phyloP scores from a whole-genome alignment of 2,113 vertebrate species.

The Zootoca vivipara region DNA sequence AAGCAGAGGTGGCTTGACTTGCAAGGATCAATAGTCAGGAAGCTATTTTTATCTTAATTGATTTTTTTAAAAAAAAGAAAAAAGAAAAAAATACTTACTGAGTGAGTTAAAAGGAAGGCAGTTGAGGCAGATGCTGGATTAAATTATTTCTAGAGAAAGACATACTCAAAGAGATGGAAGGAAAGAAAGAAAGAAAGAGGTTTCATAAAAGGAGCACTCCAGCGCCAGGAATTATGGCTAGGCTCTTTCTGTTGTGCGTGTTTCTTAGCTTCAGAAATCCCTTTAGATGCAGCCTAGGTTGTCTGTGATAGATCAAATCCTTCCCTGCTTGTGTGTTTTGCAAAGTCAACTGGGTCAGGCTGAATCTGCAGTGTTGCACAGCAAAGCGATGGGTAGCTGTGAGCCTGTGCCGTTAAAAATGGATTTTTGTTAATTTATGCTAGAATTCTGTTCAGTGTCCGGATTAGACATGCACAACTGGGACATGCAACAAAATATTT shows the following conservation, averaged over 20 bases:
- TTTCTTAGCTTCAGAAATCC: neutral
- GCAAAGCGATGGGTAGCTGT: neutral
- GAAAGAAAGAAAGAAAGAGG: constrained; percentile 7
- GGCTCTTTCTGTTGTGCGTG: neutral
- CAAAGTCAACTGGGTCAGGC: neutral
- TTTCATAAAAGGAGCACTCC: neutral
- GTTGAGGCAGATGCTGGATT: constrained; percentile 20
- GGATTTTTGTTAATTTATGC: neutral
- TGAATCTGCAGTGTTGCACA: neutral
- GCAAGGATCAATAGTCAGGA: constrained; percentile 23
- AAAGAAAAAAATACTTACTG: neutral
- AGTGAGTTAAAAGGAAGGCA: constrained; percentile 24
- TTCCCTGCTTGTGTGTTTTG: neutral
- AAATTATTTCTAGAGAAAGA: constrained; percentile 20
- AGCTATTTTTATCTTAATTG: constrained; percentile 33
- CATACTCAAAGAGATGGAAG: neutral
- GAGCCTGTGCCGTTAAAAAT: neutral
- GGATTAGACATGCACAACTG: neutral
- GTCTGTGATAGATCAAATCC: neutral
- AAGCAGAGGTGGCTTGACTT: constrained; percentile 20
- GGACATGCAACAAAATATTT: neutral
- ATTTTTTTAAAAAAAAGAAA: constrained; percentile 11
- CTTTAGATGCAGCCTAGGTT: neutral
- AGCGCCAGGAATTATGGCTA: neutral
- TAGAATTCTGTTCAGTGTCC: neutral